Conservation (phyloP, 2,797 vertebrate species). For the Babyrousa celebensis region DNA sequence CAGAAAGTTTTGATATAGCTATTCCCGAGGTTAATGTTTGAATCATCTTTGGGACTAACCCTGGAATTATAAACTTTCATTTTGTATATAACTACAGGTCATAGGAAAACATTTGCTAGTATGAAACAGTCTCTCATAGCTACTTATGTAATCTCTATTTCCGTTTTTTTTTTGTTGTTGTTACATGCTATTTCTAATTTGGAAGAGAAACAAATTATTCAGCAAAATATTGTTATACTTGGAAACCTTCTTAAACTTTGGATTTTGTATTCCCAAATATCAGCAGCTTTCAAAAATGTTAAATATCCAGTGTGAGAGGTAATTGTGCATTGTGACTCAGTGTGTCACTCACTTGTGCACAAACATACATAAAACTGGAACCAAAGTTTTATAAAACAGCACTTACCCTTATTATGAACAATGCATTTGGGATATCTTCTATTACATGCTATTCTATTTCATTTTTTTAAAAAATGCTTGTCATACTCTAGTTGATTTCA, state of each 20-base stretch:
- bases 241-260: neutral
- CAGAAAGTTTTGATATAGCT: neutral
- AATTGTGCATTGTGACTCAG: neutral
- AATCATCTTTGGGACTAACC: neutral
- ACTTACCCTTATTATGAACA: neutral
- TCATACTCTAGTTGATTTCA: slow-evolving; percentile 43
- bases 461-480: neutral
- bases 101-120: neutral
- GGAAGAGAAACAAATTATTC: slow-evolving; percentile 41
- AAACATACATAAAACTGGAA: neutral
- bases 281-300: slow-evolving; percentile 12
- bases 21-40: neutral
- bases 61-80: slow-evolving; percentile 1
- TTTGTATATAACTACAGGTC: neutral
- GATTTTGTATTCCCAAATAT: neutral
- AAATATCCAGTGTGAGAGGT: neutral
- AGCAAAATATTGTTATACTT: neutral
- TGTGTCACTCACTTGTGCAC: neutral
- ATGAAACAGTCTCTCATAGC: neutral
- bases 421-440: neutral
- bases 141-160: neutral
- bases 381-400: slow-evolving; percentile 19
- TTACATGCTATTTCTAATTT: slow-evolving; percentile 21
- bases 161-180: neutral
- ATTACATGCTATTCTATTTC: neutral